These are phyloP conservation scores for Genyomyrus donnyi DNA, from an alignment of 2,113 vertebrate species.

Conservation along the genomic window DNA sequence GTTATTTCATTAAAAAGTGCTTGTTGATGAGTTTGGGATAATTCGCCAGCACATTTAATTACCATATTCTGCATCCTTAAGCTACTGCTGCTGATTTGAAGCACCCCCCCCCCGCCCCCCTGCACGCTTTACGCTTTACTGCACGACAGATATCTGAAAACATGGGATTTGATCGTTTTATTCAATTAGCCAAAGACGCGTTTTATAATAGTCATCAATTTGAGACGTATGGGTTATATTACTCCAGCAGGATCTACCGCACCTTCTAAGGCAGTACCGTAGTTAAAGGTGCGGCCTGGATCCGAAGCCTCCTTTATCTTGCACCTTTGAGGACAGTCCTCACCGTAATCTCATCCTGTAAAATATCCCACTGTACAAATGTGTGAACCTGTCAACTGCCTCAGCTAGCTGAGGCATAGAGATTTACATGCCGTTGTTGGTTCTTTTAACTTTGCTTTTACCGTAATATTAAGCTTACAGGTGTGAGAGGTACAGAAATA, in stretches of 20 bases:
- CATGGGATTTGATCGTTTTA: conserved; percentile 7
- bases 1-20: conserved; percentile 70
- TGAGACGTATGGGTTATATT: background rate
- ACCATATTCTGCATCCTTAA: conserved; percentile 44
- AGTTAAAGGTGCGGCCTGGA: background rate
- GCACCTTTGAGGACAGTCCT: background rate
- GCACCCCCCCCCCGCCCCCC: background rate
- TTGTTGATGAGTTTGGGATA: conserved; percentile 64
- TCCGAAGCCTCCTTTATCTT: background rate
- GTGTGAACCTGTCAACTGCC: background rate
- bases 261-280: background rate
- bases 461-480: background rate
- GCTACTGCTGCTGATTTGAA: conserved; percentile 22
- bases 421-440: background rate
- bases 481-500: background rate
- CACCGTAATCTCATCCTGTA: background rate
- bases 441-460: background rate
- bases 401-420: background rate
- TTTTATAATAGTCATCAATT: conserved; percentile 9
- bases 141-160: conserved; percentile 11
- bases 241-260: background rate
- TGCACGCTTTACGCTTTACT: background rate
- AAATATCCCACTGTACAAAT: background rate
- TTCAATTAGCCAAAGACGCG: background rate
- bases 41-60: conserved; percentile 63